Percentiles rank a stretch among this genome's conserved stretches.
Evolutionary conservation across 2,113 vertebrate genomes (phyloP).

Genomic region (Colinus virginianus): DNA sequence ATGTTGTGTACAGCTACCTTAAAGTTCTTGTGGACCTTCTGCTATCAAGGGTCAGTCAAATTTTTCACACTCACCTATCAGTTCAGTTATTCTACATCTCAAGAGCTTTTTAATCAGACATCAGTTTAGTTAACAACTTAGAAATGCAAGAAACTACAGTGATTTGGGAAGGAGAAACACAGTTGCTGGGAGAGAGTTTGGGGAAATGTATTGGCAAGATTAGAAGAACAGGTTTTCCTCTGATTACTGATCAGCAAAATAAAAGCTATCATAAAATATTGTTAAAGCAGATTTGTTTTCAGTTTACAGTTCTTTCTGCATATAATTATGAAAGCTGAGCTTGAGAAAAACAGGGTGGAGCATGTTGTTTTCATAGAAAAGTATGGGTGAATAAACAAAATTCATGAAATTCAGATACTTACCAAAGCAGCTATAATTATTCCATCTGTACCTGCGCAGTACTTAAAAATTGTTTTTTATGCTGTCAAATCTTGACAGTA

Average conservation of each 20-base stretch:
- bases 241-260: constrained; percentile 30
- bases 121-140: not conserved
- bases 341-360: not conserved
- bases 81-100: not conserved
- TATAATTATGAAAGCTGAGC: not conserved
- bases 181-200: constrained; percentile 11
- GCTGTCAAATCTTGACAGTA: not conserved
- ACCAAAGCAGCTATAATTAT: not conserved
- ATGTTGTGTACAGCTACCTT: not conserved
- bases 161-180: not conserved
- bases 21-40: not conserved
- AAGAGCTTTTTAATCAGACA: not conserved
- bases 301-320: not conserved
- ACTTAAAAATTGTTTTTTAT: not conserved
- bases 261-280: not conserved
- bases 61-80: not conserved
- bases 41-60: not conserved
- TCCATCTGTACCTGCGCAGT: not conserved
- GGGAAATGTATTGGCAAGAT: constrained; percentile 20
- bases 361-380: constrained; percentile 25
- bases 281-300: not conserved
- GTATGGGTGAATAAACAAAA: not conserved
- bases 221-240: constrained; percentile 22
- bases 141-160: not conserved
- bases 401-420: constrained; percentile 3